Evolutionary conservation across 2,888 invertebrate genomes (phyloP), one percentile per base, ranked within the genome.

Genomic region (Salticus scenicus): DNA sequence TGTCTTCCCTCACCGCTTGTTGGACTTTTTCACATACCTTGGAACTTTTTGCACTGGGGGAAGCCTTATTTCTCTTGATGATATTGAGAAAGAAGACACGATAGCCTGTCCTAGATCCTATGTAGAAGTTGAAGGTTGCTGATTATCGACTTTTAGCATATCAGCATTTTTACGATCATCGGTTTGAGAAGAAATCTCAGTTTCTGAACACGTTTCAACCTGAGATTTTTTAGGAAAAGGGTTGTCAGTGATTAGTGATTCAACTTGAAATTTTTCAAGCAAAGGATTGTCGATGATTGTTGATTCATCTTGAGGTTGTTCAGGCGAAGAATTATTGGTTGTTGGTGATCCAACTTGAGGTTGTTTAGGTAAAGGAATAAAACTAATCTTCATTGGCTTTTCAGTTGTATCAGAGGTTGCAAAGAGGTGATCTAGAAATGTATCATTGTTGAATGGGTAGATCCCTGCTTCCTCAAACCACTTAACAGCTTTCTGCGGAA

Each of bases 141-240:
- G 64, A 64, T 64, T 24, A 64, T 64, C 8, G 0, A 1, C 2
- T 64, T 64, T 64, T 7, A 66, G 66, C 27, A 27, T 66, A 4
- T 66, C 66, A 66, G 30, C 66, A n/a, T 64, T 64, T 64, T 64
- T 12, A 27, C 12, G 64, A 27, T 17, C 17, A 7, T 27, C 27
- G 28, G 28, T 66, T 27, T 0, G 66, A 17, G 66, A 66, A 66
- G 66, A 66, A 27, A 66, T 30, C 27, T 5, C 66, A 66, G 66
- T 66, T 66, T 66, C 66, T 66, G 30, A 66, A 66, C 66, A 66
- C 66, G 14, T 14, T 66, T 66, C 24, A 66, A 27, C 28, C 27
- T 27, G n/a, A 66, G 66, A 14, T 14, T 14, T 1, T 7, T 14
- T 41, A 41, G 41, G 14, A 8, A 10, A 8, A 41, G 41, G 41